phyloP scores from a whole-genome alignment of 37 sponge, comb jelly and placozoan genomes.

The Beroe forskalii region DNA sequence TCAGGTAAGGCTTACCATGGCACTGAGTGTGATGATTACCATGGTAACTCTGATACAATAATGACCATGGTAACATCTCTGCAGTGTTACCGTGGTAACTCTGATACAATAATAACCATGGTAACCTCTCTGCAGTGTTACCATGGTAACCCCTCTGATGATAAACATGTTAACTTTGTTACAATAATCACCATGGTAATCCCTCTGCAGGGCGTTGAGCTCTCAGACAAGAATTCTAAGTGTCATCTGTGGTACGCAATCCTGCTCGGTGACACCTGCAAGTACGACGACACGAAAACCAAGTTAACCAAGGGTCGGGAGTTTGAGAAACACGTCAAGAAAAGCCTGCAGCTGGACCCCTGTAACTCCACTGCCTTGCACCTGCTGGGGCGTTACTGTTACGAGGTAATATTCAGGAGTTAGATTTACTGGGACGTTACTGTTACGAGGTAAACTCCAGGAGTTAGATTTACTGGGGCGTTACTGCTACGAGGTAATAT shows the following conservation, averaged over 20 bases:
- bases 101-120: background rate
- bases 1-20: no score
- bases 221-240: slow-evolving; percentile 8
- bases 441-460: no score
- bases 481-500: no score
- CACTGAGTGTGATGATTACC: no score
- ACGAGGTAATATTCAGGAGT: background rate
- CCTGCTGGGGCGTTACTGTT: slow-evolving; percentile 37
- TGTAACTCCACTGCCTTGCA: slow-evolving; percentile 50
- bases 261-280: slow-evolving; percentile 56
- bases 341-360: background rate
- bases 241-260: slow-evolving; percentile 61
- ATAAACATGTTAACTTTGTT: no score
- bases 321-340: slow-evolving; percentile 60
- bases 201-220: slow-evolving; percentile 30
- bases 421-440: no score
- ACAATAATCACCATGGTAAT: no score
- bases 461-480: no score
- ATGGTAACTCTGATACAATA: no score
- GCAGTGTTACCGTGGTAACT: background rate
- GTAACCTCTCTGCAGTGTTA: background rate
- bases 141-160: no score
- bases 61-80: no score
- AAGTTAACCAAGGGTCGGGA: slow-evolving; percentile 40
- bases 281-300: slow-evolving; percentile 11